Conservation (phyloP, 2,113 vertebrate species). For the pig (Sus scrofa) region DNA sequence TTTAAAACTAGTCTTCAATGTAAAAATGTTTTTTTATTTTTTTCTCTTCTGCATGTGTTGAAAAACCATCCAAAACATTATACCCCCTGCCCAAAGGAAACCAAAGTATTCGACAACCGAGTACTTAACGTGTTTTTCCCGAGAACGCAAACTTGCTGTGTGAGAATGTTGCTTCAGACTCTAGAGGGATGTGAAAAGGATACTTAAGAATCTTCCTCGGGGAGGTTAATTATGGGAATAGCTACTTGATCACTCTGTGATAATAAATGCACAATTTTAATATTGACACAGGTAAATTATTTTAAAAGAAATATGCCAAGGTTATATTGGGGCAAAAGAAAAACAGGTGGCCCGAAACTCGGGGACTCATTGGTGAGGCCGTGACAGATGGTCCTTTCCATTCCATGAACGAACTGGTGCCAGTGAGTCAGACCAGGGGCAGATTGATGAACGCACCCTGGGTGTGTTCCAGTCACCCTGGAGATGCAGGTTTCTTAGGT, state of each 20-base stretch:
- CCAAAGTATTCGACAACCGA: neutral
- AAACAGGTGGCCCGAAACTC: constrained; percentile 37
- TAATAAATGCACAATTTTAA: constrained; percentile 25
- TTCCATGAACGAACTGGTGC: neutral
- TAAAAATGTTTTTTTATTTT: neutral
- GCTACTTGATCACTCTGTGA: neutral
- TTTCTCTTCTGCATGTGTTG: neutral
- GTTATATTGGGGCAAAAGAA: neutral
- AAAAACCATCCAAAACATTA: neutral
- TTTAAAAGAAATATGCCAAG: neutral
- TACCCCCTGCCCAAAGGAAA: neutral
- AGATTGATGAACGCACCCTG: neutral
- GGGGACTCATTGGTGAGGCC: neutral
- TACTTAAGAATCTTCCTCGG: neutral
- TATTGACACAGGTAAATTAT: constrained; percentile 40
- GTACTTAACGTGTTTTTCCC: neutral
- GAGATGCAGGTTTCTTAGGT: neutral
- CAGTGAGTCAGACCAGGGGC: rapidly evolving
- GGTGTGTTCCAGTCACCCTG: neutral
- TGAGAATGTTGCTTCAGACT: neutral
- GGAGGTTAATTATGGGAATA: constrained; percentile 37
- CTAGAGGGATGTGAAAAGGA: neutral
- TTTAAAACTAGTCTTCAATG: neutral
- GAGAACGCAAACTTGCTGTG: neutral
- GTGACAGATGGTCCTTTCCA: neutral